phyloP scores from a whole-genome alignment of 2,113 vertebrate genomes.

The Oreochromis tanganicae region DNA sequence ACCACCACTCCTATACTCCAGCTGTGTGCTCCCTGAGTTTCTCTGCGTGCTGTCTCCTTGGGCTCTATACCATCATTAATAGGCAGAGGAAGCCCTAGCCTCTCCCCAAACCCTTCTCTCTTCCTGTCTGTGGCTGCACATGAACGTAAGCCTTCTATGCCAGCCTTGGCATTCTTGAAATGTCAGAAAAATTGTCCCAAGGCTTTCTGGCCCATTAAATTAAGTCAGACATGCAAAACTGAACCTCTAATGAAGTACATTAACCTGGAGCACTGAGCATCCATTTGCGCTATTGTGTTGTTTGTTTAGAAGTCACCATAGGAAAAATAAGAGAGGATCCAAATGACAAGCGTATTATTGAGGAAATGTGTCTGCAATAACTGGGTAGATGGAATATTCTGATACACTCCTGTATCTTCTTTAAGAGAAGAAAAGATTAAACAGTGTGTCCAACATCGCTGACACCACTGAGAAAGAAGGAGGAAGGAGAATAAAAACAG shows the following conservation, averaged over 20 bases:
- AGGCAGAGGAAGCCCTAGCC: conserved; percentile 5
- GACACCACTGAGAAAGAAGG: conserved; percentile 6
- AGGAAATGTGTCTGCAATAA: neutral
- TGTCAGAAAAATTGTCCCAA: conserved; percentile 62
- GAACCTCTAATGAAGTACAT: conserved; percentile 60
- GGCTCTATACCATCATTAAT: conserved; percentile 42
- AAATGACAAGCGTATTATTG: conserved; percentile 26
- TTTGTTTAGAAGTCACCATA: conserved; percentile 23
- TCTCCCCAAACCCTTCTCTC: neutral
- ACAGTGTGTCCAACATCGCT: conserved; percentile 14
- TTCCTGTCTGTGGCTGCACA: conserved; percentile 5
- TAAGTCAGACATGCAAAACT: conserved; percentile 57
- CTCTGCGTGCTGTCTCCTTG: conserved; percentile 25
- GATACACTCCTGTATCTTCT: conserved; percentile 22
- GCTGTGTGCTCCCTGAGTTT: conserved; percentile 24
- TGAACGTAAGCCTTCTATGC: conserved; percentile 32
- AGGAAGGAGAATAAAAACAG: neutral
- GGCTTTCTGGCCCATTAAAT: conserved; percentile 50
- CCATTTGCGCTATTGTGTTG: conserved; percentile 18
- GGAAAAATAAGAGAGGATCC: neutral
- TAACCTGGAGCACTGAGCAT: conserved; percentile 47
- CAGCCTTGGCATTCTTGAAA: conserved; percentile 52
- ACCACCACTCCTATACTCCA: neutral
- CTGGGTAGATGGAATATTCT: neutral
- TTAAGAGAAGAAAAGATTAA: conserved; percentile 31